Percentiles rank a stretch among this genome's conserved stretches.
These are phyloP conservation scores for Cheirogaleus major DNA, from an alignment of 2,797 vertebrate genomes.

Conservation along the genomic window DNA sequence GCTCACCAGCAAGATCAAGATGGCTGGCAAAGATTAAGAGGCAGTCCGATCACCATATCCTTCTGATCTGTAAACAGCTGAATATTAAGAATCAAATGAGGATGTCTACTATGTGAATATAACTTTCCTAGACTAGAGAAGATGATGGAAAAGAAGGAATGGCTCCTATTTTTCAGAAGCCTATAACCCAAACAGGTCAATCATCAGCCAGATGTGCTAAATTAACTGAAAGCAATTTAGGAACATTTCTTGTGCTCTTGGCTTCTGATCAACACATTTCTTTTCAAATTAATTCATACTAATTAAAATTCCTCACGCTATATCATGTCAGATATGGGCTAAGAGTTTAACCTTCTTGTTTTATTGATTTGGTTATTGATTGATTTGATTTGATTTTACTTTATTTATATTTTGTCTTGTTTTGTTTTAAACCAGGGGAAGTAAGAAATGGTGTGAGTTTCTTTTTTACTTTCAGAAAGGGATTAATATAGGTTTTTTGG, in stretches of 20 bases:
- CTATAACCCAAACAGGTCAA: background rate
- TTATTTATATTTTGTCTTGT: background rate
- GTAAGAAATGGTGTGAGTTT: background rate
- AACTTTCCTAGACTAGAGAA: background rate
- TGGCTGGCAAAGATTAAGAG: background rate
- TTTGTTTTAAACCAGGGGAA: background rate
- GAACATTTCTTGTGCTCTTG: background rate
- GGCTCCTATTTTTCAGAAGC: background rate
- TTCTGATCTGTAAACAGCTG: background rate
- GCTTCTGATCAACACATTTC: background rate
- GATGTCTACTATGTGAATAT: background rate
- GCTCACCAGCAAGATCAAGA: background rate
- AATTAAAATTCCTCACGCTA: background rate
- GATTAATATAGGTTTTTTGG: background rate
- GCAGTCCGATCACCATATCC: background rate
- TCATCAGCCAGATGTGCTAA: background rate
- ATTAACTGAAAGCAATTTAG: background rate
- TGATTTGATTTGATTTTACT: background rate
- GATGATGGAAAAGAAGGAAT: background rate
- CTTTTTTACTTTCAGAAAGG: background rate
- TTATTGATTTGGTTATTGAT: background rate
- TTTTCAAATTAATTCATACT: background rate
- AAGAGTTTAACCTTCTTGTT: background rate
- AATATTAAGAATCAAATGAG: background rate
- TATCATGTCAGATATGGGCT: background rate